phyloP scores from a whole-genome alignment of 1,140 invertebrate species.

The Zaprionus ghesquierei region DNA sequence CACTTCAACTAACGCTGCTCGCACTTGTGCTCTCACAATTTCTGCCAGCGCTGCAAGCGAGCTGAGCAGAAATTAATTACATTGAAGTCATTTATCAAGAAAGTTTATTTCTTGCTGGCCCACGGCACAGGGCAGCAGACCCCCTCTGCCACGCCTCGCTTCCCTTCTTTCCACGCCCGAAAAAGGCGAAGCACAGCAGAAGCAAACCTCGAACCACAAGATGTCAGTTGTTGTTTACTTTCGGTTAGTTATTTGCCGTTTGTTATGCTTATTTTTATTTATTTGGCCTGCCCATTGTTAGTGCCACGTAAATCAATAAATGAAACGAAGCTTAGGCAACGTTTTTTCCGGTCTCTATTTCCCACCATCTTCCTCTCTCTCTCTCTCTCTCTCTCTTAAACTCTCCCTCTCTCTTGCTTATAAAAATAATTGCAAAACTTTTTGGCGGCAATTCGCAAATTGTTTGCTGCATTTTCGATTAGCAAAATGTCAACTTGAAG shows the following conservation, averaged over 20 bases:
- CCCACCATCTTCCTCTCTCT: neutral
- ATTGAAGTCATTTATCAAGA: constrained; percentile 81
- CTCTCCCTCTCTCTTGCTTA: constrained; percentile 14
- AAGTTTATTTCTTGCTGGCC: constrained; percentile 76
- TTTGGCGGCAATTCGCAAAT: constrained; percentile 64
- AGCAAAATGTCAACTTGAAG: constrained; percentile 76
- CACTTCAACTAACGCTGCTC: constrained; percentile 1
- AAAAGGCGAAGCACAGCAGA: constrained; percentile 40
- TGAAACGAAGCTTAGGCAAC: constrained; percentile 59
- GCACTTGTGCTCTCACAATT: constrained; percentile 52
- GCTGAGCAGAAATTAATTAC: constrained; percentile 79
- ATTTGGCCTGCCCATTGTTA: constrained; percentile 69
- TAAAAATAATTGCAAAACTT: constrained; percentile 78
- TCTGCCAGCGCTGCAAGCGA: constrained; percentile 58
- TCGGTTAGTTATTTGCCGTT: constrained; percentile 63
- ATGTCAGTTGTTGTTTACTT: constrained; percentile 76
- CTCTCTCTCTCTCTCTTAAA: constrained; percentile 15
- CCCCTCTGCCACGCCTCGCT: neutral
- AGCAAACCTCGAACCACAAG: constrained; percentile 54
- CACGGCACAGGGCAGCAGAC: neutral
- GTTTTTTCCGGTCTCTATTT: constrained; percentile 15
- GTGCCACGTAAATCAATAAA: constrained; percentile 76
- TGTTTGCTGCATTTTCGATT: constrained; percentile 80
- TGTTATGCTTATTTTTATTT: constrained; percentile 79
- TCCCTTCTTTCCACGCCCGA: neutral